phyloP scores from a whole-genome alignment of 2,888 invertebrate genomes.

The Thymelicus sylvestris region DNA sequence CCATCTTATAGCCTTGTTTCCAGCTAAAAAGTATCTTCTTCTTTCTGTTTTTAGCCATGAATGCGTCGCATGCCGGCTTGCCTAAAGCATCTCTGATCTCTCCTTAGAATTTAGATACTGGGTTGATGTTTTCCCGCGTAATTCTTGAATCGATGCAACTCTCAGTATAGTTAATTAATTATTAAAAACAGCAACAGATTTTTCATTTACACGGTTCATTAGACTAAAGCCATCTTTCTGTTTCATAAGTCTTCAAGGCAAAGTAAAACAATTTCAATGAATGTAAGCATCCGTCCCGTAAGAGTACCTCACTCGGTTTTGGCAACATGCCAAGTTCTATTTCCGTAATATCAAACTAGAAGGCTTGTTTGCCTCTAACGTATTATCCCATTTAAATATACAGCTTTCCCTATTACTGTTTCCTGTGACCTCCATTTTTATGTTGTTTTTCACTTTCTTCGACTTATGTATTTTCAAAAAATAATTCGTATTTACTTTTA shows the following conservation, averaged over 20 bases:
- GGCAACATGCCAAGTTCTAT: conserved; percentile 33
- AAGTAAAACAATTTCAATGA: conserved; percentile 34
- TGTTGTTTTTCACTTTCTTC: conserved; percentile 15
- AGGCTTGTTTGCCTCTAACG: conserved; percentile 33
- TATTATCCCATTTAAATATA: conserved; percentile 36
- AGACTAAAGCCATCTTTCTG: background rate
- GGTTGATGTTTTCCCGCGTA: no score
- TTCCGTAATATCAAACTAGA: conserved; percentile 31
- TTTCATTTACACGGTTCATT: no score
- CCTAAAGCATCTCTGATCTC: no score
- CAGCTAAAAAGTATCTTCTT: no score
- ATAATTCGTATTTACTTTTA: background rate
- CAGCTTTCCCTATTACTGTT: conserved; percentile 30
- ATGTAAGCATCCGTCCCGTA: conserved; percentile 30
- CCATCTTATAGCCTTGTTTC: no score
- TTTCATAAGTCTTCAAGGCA: background rate
- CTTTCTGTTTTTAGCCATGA: no score
- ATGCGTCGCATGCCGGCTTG: no score
- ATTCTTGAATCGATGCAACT: no score
- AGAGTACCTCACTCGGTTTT: conserved; percentile 23
- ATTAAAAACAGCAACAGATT: no score
- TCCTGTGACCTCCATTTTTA: conserved; percentile 18
- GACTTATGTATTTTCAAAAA: conserved; percentile 3
- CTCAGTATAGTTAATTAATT: no score
- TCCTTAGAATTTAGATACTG: no score